These are phyloP conservation scores for Eupelmus urozonus DNA, from an alignment of 2,888 invertebrate genomes.

Conservation along the genomic window DNA sequence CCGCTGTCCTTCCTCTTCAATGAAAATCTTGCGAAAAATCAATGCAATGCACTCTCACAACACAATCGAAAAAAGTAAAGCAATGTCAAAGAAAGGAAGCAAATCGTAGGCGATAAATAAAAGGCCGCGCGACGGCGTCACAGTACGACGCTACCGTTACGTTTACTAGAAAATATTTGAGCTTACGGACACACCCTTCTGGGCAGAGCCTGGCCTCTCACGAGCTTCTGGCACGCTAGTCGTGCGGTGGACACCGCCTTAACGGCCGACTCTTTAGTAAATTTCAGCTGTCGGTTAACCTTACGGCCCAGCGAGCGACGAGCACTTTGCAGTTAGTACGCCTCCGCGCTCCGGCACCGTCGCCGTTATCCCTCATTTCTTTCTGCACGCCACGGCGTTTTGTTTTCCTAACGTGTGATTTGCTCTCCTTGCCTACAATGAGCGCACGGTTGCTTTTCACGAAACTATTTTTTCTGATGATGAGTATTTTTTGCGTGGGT, in stretches of 20 bases:
- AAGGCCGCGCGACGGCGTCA: neutral
- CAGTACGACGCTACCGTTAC: too few species aligned
- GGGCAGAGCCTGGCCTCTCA: neutral
- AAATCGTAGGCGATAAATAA: constrained; percentile 30
- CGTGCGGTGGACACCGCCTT: neutral
- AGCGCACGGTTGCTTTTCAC: too few species aligned
- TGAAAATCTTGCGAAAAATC: too few species aligned
- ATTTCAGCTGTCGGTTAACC: constrained; percentile 15
- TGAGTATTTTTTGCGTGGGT: too few species aligned
- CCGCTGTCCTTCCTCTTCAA: too few species aligned
- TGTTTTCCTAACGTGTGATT: neutral
- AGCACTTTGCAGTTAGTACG: constrained; percentile 25
- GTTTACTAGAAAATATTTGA: constrained; percentile 62
- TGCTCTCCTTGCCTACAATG: too few species aligned
- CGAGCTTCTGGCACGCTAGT: constrained; percentile 11
- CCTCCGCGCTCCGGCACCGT: neutral
- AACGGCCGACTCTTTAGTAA: constrained; percentile 32
- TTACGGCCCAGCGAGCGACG: constrained; percentile 1
- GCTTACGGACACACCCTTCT: constrained; percentile 51
- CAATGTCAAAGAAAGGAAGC: neutral
- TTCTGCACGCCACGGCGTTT: neutral
- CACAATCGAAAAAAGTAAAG: neutral
- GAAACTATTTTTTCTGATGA: too few species aligned
- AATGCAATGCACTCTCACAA: too few species aligned
- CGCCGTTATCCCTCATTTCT: neutral